Conservation (phyloP, 2,113 vertebrate species). For the Nesoenas mayeri region DNA sequence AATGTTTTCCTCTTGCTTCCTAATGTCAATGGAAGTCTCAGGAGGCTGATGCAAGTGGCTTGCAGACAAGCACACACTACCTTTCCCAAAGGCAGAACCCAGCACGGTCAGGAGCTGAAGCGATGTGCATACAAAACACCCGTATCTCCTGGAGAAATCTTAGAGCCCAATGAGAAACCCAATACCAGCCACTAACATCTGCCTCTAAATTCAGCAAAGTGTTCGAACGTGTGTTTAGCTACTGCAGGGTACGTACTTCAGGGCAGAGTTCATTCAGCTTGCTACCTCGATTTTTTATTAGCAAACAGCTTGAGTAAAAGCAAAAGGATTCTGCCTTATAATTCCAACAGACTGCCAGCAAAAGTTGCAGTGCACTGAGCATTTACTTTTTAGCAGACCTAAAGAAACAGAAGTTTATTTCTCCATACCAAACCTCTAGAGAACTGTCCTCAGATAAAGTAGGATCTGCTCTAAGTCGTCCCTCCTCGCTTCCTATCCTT, state of each 20-base stretch:
- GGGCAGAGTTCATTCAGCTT: background rate
- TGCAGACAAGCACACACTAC: background rate
- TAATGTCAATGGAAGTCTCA: background rate
- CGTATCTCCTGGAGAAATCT: background rate
- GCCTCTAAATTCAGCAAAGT: background rate
- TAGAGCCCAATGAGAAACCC: background rate
- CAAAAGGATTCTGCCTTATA: background rate
- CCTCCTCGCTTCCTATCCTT: background rate
- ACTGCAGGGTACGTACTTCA: background rate
- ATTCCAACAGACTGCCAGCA: background rate
- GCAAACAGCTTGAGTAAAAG: background rate
- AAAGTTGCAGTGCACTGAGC: background rate
- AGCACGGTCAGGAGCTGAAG: background rate
- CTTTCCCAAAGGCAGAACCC: background rate
- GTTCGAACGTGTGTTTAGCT: background rate
- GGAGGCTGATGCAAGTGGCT: background rate
- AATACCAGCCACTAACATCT: background rate
- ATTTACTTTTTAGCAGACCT: background rate
- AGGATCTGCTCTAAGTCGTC: background rate
- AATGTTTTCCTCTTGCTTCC: background rate
- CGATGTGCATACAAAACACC: rapidly evolving
- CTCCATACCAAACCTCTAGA: background rate
- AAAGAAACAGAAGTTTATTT: background rate
- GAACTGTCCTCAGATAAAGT: background rate
- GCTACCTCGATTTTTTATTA: background rate